Conservation (phyloP, 2,888 invertebrate species). For the Actias luna region DNA sequence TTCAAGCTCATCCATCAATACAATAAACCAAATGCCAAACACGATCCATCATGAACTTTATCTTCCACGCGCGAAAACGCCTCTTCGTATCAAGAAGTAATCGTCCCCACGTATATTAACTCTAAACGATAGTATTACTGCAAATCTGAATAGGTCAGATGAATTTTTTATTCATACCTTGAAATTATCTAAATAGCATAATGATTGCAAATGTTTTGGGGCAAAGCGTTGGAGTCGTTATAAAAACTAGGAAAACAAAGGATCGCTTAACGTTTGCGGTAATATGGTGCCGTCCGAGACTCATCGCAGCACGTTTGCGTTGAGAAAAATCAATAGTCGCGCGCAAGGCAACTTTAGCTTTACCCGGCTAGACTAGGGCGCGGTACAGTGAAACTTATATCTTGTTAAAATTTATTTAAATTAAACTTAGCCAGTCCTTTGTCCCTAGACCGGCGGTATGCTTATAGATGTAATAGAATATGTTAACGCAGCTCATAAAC, state of each 20-base stretch:
- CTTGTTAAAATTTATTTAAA: constrained; percentile 48
- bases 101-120: background rate
- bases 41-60: background rate
- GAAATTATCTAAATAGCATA: background rate
- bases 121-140: background rate
- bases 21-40: background rate
- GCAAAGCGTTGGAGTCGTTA: background rate
- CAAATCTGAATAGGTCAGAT: background rate
- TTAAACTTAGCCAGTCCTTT: constrained; percentile 20
- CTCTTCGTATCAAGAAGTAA: background rate
- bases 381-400: constrained; percentile 45
- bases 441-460: background rate
- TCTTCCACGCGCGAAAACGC: background rate
- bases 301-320: constrained; percentile 40
- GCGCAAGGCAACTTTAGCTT: constrained; percentile 49
- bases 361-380: constrained; percentile 16
- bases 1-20: background rate
- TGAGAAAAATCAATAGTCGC: constrained; percentile 74
- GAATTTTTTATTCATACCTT: background rate
- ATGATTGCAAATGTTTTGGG: background rate
- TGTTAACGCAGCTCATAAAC: background rate
- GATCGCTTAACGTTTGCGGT: constrained; percentile 32
- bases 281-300: background rate
- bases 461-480: background rate
- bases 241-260: constrained; percentile 16